A percentile compares a stretch with the other conserved stretches of the same genome.
These are phyloP conservation scores for Trachurus trachurus DNA, from an alignment of 2,797 vertebrate species.

Conservation along the genomic window DNA sequence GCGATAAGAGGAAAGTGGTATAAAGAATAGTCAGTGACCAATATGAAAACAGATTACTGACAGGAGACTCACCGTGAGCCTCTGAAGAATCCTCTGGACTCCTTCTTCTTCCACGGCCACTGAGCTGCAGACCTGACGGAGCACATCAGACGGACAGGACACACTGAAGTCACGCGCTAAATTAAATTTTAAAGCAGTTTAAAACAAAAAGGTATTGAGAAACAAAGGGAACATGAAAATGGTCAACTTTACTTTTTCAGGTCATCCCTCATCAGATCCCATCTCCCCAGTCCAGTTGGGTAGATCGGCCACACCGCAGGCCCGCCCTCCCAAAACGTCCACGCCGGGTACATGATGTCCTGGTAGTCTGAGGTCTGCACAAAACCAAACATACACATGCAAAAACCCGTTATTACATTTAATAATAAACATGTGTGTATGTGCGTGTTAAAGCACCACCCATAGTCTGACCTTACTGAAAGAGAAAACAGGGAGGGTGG, in stretches of 20 bases:
- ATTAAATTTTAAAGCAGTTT: background rate
- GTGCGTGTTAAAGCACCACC: background rate
- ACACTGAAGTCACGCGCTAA: background rate
- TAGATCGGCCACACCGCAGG: conserved; percentile 99
- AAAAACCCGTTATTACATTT: background rate
- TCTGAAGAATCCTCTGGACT: conserved; percentile 94
- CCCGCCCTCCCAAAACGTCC: conserved; percentile 99
- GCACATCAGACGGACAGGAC: background rate
- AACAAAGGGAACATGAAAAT: background rate
- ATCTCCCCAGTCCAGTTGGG: conserved; percentile 95
- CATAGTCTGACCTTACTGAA: conserved; percentile 94
- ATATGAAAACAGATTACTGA: background rate
- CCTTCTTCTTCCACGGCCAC: conserved; percentile 96
- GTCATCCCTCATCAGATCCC: conserved; percentile 97
- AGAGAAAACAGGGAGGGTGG: conserved; percentile 92
- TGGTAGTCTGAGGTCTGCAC: conserved; percentile 92
- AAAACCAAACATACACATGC: background rate
- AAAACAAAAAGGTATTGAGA: background rate
- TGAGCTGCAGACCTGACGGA: conserved; percentile 88
- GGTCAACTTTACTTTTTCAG: conserved; percentile 86
- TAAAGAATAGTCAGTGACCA: background rate
- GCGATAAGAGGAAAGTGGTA: background rate
- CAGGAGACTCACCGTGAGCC: conserved; percentile 90
- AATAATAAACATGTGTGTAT: background rate
- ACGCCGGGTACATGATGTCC: conserved; percentile 99